Evolutionary conservation across 2,888 invertebrate species (phyloP), one percentile per base, ranked within the genome.

Genomic region (Cyrtodaria siliqua): DNA sequence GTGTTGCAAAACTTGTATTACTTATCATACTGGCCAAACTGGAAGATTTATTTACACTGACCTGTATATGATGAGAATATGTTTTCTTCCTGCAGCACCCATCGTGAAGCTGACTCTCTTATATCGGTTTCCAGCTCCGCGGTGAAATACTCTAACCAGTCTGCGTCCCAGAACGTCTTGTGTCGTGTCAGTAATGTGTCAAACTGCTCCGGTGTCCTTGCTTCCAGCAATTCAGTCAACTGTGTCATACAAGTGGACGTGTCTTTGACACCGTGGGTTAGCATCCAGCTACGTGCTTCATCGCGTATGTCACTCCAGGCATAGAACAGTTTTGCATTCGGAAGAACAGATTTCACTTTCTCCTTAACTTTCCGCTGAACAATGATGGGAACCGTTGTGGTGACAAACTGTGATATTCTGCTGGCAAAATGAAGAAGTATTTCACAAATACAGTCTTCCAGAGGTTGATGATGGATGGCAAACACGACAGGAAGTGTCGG

Each of bases 301-400:
- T 44, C 53, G 16, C 26, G 23, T 40, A 63, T 63, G 40, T 63
- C 38, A 12, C 27, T 52, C 63, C 63, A 63, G 24, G 63, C 40
- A 27, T 53, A 47, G 26, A 63, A 42, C n/a, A 63, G 23, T 26
- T 29, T 53, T 1, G 53, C 63, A 9, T 23, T 33, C 1, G 63
- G 63, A 4, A 63, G 40, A 42, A 24, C 24, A 8, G 14, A 4
- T 24, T n/a, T 14, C 6, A 55, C 55, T 24, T 18, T 18, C 38
- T 42, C 38, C 18, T 53, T 4, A 26, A 63, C 26, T 12, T 55
- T 63, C 42, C 53, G 8, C 20, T 63, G 53, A 40, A 38, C 26
- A 14, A 53, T 40, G 6, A 63, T 52, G 2, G 53, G 53, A 8
- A 53, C 40, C 6, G 52, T 27, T 3, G 40, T n/a, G 8, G 29